A percentile compares a stretch with the other conserved stretches of the same genome.
phyloP scores from a whole-genome alignment of 2,888 invertebrate species.

The Nymphalis polychloros region DNA sequence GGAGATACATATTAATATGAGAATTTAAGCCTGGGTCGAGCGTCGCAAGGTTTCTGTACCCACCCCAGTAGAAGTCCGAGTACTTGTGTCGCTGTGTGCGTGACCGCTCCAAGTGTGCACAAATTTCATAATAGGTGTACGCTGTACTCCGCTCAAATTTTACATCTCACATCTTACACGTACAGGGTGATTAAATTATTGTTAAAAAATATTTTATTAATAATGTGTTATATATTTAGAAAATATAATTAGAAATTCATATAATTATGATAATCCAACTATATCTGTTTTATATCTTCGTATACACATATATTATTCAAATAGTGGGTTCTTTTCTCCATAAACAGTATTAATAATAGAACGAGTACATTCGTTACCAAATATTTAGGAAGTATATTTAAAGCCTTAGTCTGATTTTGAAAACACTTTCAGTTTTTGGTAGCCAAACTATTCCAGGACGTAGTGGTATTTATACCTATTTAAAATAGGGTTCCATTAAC shows the following conservation, averaged over 20 bases:
- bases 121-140: slow-evolving; percentile 79
- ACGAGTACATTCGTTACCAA: no score
- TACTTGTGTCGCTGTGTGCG: slow-evolving; percentile 53
- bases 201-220: no score
- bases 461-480: no score
- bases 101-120: slow-evolving; percentile 61
- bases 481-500: no score
- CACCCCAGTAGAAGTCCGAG: slow-evolving; percentile 72
- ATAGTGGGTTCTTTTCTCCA: no score
- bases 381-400: no score
- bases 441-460: no score
- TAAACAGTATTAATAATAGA: no score
- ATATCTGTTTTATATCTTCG: slow-evolving; percentile 30
- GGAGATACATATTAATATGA: slow-evolving; percentile 79
- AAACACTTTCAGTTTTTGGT: no score
- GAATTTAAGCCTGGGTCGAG: slow-evolving; percentile 74
- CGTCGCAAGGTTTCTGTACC: slow-evolving; percentile 67
- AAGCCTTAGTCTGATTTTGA: no score
- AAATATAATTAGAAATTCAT: no score
- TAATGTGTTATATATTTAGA: no score
- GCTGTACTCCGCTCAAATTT: slow-evolving; percentile 77
- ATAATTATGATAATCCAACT: neutral
- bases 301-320: neutral
- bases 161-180: slow-evolving; percentile 73
- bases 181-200: slow-evolving; percentile 55